phyloP scores from a whole-genome alignment of 2,797 vertebrate species.

The Rhadinocentrus ornatus region DNA sequence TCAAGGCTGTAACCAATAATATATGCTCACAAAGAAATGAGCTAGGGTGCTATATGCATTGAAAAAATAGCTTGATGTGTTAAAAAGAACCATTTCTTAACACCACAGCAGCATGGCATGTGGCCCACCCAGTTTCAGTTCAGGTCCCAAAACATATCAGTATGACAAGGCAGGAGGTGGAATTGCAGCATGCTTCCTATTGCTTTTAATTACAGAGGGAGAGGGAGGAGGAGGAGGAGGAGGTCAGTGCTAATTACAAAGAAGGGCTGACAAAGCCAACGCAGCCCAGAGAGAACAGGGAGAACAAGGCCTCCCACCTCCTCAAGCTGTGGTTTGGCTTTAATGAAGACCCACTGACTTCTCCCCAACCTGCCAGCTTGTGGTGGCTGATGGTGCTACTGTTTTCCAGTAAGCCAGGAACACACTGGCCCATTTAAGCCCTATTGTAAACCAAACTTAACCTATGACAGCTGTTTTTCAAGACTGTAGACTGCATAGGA shows the following conservation, averaged over 20 bases:
- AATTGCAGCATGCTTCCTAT: slow-evolving; percentile 70
- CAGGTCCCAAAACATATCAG: slow-evolving; percentile 48
- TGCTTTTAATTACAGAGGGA: slow-evolving; percentile 74
- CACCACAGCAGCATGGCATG: slow-evolving; percentile 6
- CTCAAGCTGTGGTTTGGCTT: slow-evolving; percentile 62
- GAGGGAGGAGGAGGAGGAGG: slow-evolving; percentile 60
- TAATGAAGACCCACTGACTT: slow-evolving; percentile 70
- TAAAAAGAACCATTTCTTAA: background rate
- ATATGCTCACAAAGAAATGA: background rate
- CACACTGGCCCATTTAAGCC: slow-evolving; percentile 41
- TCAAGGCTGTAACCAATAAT: background rate
- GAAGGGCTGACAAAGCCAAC: slow-evolving; percentile 70
- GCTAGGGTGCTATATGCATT: background rate
- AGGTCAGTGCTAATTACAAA: slow-evolving; percentile 76
- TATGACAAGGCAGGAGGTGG: slow-evolving; percentile 67
- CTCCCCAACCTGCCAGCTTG: slow-evolving; percentile 50
- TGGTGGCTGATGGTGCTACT: slow-evolving; percentile 55
- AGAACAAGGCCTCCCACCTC: slow-evolving; percentile 44
- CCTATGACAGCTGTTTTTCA: slow-evolving; percentile 32
- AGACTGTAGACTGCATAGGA: background rate
- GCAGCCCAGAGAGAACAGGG: slow-evolving; percentile 51
- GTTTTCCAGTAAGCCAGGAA: slow-evolving; percentile 70
- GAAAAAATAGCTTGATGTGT: background rate
- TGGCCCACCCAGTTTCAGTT: slow-evolving; percentile 54
- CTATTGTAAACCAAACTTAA: slow-evolving; percentile 47